Evolutionary conservation across 2,797 vertebrate species (phyloP), one percentile per base, ranked within the genome.

Genomic region (Manis crassicaudata): DNA sequence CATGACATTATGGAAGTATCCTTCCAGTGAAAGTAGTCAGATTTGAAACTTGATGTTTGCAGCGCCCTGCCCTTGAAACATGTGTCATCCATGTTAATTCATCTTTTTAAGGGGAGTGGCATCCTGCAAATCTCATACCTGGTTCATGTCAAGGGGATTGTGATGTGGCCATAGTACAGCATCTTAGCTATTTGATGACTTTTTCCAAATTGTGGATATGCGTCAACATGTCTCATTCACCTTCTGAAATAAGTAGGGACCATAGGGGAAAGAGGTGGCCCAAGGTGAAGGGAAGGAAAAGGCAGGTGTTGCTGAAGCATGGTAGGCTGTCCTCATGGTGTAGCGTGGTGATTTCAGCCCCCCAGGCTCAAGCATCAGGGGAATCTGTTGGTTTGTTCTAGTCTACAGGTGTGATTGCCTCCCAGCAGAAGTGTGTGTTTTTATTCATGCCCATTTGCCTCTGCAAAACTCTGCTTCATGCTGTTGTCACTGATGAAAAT

Each of bases 401-500:
- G 1, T 40, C n/a, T 2, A 27, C 25, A 14, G 46, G 18, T 67
- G 20, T 75, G 88, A 81, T 63, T 35, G 21, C 50, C 84, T 92
- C 63, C 32, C 23, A 25, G 73, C 80, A 82, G 63, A 70, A n/a
- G 29, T 82, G 46, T 16, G 13, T 14, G 54, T 58, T 80, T 82
- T 84, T 54, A 2, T 7, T 13, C 67, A 35, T 83, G 46, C 65
- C 73, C 72, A 11, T 96, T 96, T 94, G 79, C 93, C 92, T 83
- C 90, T 80, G 40, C 23, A 58, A 67, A 88, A 1, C 25, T 32
- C 65, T 32, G 77, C n/a, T 56, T 94, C 93, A 85, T 1, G 77
- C 96, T 88, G 93, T 10, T 92, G 58, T 72, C n/a, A 35, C 89
- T 97, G 95, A 97, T 92, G 84, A 93, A 96, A 94, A 85, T 90